Base-by-base conservation (phyloP, 2,888 invertebrate genomes). In the Chrysolina oricalcia region DNA sequence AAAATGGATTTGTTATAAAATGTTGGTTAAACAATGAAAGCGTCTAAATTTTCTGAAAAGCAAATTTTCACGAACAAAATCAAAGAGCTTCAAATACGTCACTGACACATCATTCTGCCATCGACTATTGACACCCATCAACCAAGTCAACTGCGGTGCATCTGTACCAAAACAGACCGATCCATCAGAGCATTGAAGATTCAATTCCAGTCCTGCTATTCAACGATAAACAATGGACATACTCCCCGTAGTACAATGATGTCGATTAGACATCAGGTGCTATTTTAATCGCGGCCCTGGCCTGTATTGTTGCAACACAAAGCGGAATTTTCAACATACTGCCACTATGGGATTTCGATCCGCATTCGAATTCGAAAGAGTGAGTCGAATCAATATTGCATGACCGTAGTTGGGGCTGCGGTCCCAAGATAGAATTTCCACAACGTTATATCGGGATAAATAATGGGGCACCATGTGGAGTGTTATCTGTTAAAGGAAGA, bases 311-410 rank as follows among this genome's bases (percentile, higher is more conserved):
- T 56, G 19, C 68, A 9, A 72, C 67, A 72, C 67, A 72, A 72
- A 66, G 66, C 72, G 67, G 46, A 67, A 72, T 72, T 67, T 72
- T 67, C 72, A 65, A 72, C 59, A 59, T 67, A 72, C 46, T 72
- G 67, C 48, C 56, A 43, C 66, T 66, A 66, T 46, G 62, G 72
- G 67, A 72, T 46, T 72, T 66, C 72, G 56, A 72, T 72, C 72
- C 65, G 19, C 72, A 72, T 72, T 72, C 46, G 72, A 66, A 72
- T 72, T 56, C 72, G 19, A 75, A 75, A 75, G 68, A 72, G 71
- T 64, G 59, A 72, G 62, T 68, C 41, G 56, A 75, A 75, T 75
- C 75, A 75, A 75, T 75, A 75, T 75, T 75, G 75, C 72, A 75
- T 69, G 75, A 72, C 65, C 62, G 35, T 48, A 64, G 65, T 59